Conservation (phyloP, 1,140 invertebrate genomes). For the Gonatopus flavifemur region DNA sequence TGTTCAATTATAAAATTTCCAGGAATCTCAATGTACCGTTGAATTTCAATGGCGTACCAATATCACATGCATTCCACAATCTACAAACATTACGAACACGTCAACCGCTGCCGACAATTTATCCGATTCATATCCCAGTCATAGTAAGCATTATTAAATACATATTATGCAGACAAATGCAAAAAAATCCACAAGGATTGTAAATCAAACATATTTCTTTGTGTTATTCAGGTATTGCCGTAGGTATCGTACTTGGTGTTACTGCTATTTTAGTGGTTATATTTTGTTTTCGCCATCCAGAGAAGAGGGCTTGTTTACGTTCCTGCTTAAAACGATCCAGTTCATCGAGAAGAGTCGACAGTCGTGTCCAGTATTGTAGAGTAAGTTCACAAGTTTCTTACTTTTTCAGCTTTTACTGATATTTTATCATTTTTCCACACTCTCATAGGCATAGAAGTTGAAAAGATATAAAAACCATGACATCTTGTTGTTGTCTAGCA, state of each 20-base stretch:
- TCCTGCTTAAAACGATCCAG: conserved; percentile 14
- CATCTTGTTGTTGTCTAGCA: too few species aligned
- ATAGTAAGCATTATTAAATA: conserved; percentile 14
- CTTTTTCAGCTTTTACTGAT: too few species aligned
- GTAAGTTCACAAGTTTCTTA: too few species aligned
- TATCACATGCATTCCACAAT: conserved; percentile 16
- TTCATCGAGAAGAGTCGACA: conserved; percentile 20
- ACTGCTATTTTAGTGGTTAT: conserved; percentile 9
- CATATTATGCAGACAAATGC: not conserved
- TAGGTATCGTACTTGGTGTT: conserved; percentile 12
- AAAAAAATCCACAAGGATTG: not conserved
- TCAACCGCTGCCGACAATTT: too few species aligned
- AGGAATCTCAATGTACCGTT: conserved; percentile 25
- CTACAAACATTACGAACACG: not conserved
- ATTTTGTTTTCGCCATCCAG: conserved; percentile 28
- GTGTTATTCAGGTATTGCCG: conserved; percentile 11
- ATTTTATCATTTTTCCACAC: too few species aligned
- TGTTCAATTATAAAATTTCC: not conserved
- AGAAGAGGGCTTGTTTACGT: conserved; percentile 20
- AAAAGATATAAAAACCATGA: too few species aligned
- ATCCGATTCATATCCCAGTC: conserved; percentile 6
- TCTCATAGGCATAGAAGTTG: too few species aligned
- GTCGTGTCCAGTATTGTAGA: conserved; percentile 35
- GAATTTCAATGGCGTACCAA: conserved; percentile 36
- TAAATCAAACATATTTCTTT: not conserved